Evolutionary conservation across 2,113 vertebrate species (phyloP), one percentile per base, ranked within the genome.

Genomic region (Chamaetylas fuelleborni): DNA sequence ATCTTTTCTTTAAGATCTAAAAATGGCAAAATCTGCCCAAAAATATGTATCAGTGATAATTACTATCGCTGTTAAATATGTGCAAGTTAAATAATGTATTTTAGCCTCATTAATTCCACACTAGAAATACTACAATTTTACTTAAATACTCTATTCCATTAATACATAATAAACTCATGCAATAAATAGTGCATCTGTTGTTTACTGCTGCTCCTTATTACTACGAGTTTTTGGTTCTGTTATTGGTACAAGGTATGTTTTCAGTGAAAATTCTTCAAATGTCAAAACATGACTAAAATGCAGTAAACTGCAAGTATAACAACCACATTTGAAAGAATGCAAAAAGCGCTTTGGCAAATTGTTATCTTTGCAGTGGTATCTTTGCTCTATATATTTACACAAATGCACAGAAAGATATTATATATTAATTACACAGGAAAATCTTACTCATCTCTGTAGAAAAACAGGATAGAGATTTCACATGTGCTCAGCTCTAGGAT

Each of bases 401-500:
- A 96, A 94, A 91, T 69, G 94, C 86, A 79, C 89, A 81, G 93
- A 93, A 93, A 96, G 84, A 90, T 95, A 94, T 93, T 94, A 81
- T 76, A 83, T 71, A 96, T 96, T 96, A 97, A 96, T 95, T 95
- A 87, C 89, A 97, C 94, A 97, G 98, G 98, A 98, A 98, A 98
- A 97, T 97, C 89, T 98, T 98, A 98, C 96, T 98, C 98, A 98
- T 98, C 80, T 97, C 81, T 56, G 96, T 98, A 98, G 95, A 98
- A 98, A 98, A 97, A 98, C 94, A 97, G 90, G 95, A 88, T 97
- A 94, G 89, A 97, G 94, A 97, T 97, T 97, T 96, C 87, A 76
- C 90, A 94, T 90, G 94, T 84, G 93, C 92, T 97, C 69, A 95
- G 93, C 84, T 94, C 79, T 93, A 77, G 96, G 96, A 96, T 12